Evolutionary conservation across 2,888 invertebrate species (phyloP).

Genomic region (Amphipoea lucens): DNA sequence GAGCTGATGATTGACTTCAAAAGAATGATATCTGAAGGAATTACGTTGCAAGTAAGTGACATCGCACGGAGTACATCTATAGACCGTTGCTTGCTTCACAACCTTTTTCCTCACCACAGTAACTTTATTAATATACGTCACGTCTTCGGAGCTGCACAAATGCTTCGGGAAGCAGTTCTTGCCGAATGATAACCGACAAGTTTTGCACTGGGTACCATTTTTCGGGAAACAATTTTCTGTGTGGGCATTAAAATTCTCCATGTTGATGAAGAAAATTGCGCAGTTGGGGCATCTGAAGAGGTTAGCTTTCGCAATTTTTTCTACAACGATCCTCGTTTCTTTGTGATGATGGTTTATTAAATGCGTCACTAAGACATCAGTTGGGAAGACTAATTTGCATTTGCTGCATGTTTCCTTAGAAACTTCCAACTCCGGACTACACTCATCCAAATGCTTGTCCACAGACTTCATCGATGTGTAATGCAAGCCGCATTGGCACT

Average conservation of each 20-base stretch:
- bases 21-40: constrained; percentile 25
- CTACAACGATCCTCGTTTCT: constrained; percentile 45
- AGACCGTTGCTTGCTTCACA: neutral
- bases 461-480: constrained; percentile 67
- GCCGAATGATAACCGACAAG: constrained; percentile 24
- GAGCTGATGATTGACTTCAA: neutral
- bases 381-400: constrained; percentile 71
- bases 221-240: neutral
- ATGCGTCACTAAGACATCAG: constrained; percentile 71
- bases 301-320: neutral
- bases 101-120: neutral
- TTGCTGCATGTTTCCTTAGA: constrained; percentile 73
- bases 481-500: constrained; percentile 74
- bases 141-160: constrained; percentile 1
- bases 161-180: constrained; percentile 4
- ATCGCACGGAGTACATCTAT: constrained; percentile 36
- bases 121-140: constrained; percentile 17
- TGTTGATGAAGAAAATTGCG: constrained; percentile 6
- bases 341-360: constrained; percentile 73
- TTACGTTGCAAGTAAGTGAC: constrained; percentile 26
- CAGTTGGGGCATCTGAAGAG: constrained; percentile 32
- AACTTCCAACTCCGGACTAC: constrained; percentile 46
- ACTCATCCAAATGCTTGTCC: constrained; percentile 66
- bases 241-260: neutral
- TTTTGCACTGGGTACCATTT: constrained; percentile 1